phyloP scores from a whole-genome alignment of 1,140 invertebrate species.

The Drosophila parabipectinata region DNA sequence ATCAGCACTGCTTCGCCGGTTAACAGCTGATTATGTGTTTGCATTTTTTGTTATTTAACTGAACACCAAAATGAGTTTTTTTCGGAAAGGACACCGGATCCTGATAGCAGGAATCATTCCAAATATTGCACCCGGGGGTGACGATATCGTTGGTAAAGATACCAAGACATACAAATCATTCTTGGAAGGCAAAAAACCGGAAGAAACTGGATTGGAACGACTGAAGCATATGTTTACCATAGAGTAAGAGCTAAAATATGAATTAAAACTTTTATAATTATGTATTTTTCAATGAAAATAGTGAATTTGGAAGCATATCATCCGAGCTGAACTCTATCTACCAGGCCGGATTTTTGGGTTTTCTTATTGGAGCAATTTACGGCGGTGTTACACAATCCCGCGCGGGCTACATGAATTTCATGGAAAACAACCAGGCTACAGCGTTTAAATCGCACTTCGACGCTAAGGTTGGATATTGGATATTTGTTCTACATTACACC shows the following conservation, averaged over 20 bases:
- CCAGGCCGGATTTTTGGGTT: conserved; percentile 85
- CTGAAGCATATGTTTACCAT: conserved; percentile 84
- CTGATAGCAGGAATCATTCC: conserved; percentile 65
- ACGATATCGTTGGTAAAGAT: conserved; percentile 65
- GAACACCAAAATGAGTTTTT: conserved; percentile 78
- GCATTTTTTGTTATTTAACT: conserved; percentile 58
- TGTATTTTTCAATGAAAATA: conserved; percentile 83
- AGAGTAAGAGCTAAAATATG: conserved; percentile 75
- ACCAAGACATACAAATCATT: conserved; percentile 74
- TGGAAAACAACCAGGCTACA: conserved; percentile 90
- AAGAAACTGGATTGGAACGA: conserved; percentile 84
- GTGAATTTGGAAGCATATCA: conserved; percentile 86
- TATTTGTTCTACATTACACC: background rate
- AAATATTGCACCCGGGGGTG: conserved; percentile 25
- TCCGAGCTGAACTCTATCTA: conserved; percentile 86
- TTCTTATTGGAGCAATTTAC: conserved; percentile 86
- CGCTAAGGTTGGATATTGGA: conserved; percentile 86
- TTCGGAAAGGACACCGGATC: conserved; percentile 50
- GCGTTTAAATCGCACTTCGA: conserved; percentile 87
- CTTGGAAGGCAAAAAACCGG: conserved; percentile 34
- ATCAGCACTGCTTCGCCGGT: background rate
- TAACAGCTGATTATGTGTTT: conserved; percentile 47
- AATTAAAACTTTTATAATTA: background rate
- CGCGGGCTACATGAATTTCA: conserved; percentile 87
- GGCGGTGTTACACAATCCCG: conserved; percentile 87